These are phyloP conservation scores for Athalia rosae DNA, from an alignment of 2,888 invertebrate genomes.

Conservation along the genomic window DNA sequence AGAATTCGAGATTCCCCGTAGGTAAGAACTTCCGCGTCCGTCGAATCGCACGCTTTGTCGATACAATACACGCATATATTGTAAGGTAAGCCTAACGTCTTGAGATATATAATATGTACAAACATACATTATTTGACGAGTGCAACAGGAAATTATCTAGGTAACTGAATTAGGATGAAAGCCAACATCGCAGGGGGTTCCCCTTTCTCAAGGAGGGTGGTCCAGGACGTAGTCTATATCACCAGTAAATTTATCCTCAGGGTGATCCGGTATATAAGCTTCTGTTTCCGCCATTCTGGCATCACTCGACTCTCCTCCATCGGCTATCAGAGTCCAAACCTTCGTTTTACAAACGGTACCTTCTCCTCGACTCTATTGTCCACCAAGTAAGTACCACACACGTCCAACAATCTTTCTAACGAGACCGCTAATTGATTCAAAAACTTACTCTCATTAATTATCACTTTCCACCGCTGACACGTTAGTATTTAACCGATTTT, in stretches of 20 bases:
- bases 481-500: not conserved
- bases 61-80: too few relatives aligned
- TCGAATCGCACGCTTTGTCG: not conserved
- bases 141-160: conserved; percentile 37
- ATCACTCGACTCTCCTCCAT: conserved; percentile 43
- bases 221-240: conserved; percentile 33
- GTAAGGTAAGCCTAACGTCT: too few relatives aligned
- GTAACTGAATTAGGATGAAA: conserved; percentile 39
- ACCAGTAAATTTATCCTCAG: conserved; percentile 21
- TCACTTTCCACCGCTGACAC: too few relatives aligned
- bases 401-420: not conserved
- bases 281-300: conserved; percentile 40
- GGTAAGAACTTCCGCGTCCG: conserved; percentile 29
- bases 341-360: conserved; percentile 15
- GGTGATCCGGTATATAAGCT: conserved; percentile 44
- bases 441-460: too few relatives aligned
- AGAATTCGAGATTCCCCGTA: conserved; percentile 12
- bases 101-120: too few relatives aligned
- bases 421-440: too few relatives aligned
- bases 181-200: conserved; percentile 42
- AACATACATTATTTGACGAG: conserved; percentile 4
- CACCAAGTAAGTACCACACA: conserved; percentile 28
- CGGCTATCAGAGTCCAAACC: conserved; percentile 31
- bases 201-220: conserved; percentile 38
- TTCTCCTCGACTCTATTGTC: conserved; percentile 30